Evolutionary conservation across 1,140 invertebrate genomes (phyloP).

Genomic region (Subanguina moxae): DNA sequence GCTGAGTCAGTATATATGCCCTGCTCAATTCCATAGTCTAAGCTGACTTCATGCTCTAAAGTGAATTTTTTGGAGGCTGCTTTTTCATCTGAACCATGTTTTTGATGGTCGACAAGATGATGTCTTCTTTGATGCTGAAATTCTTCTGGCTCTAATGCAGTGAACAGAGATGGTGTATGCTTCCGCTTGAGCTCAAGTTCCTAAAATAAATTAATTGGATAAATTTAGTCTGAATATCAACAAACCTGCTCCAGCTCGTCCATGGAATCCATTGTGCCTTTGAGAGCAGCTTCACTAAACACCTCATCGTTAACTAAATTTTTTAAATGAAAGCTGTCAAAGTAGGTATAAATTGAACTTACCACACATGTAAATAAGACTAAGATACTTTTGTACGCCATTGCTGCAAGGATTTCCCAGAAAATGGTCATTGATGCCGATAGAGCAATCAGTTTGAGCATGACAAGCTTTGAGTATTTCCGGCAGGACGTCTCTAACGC

Average conservation of each 20-base stretch:
- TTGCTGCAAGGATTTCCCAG: constrained; percentile 40
- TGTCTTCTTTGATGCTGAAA: background rate
- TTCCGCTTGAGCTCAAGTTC: constrained; percentile 14
- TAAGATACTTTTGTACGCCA: constrained; percentile 40
- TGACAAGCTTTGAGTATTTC: constrained; percentile 38
- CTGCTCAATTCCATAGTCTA: constrained; percentile 15
- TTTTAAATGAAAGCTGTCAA: background rate
- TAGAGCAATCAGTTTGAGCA: constrained; percentile 40
- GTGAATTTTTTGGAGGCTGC: no score
- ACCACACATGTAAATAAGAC: constrained; percentile 46
- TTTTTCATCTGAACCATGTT: constrained; percentile 8
- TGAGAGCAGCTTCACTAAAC: constrained; percentile 48
- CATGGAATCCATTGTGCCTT: constrained; percentile 48
- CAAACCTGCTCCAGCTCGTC: constrained; percentile 36
- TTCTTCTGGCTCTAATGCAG: background rate
- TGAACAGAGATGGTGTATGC: background rate
- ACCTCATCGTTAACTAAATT: constrained; percentile 51
- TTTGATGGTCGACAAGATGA: background rate
- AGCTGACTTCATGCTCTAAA: background rate
- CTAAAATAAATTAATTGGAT: background rate
- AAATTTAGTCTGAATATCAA: background rate
- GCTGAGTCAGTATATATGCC: background rate
- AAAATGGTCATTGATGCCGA: constrained; percentile 42
- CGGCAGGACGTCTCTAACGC: constrained; percentile 43
- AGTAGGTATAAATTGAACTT: constrained; percentile 8